Base-by-base conservation (phyloP, 2,797 vertebrate genomes). In the Diplodus puntazzo region DNA sequence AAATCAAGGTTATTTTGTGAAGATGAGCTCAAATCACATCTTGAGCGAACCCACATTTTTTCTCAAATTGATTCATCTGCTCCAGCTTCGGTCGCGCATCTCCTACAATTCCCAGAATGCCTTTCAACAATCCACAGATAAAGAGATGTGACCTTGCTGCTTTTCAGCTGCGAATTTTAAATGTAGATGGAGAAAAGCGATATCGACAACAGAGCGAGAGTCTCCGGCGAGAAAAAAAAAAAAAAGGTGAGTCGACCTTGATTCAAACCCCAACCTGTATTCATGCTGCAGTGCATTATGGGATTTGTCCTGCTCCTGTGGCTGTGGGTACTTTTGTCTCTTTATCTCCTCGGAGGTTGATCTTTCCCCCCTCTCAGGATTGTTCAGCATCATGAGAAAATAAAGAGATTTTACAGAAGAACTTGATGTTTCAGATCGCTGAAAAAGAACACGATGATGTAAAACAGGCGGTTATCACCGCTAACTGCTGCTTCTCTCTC, bases 221-320 rank as follows among this genome's bases (percentile, higher is more conserved):
- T 45, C 66, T 82, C 63, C 57, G 2, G 30, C 43, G 52, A 2
- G 30, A 7, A 1, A 7, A 34, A 34, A 34, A 34, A 34, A 34
- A 34, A 34, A 59, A 81, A 73, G 74, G 70, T 39, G 68, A 75
- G 34, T 57, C 11, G 65, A 84, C 81, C 86, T 89, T 81, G 59
- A 78, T 55, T 69, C 54, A 63, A 64, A 58, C 16, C 52, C 45
- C 8, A 42, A 82, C 71, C 43, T 65, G 79, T 60, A 59, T 59
- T 68, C 25, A 21, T 11, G 12, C 69, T 60, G 75, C 76, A 52
- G 30, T 58, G 82, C 72, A 67, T 72, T 46, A 13, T 63, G 71
- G 69, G 68, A 5, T 42, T 14, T 45, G 21, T 34, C 54, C 34
- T 12, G 50, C 46, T 59, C 46, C 21, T 1, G 39, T 7, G 7